phyloP scores from a whole-genome alignment of 2,113 vertebrate species.

The Heptranchias perlo region DNA sequence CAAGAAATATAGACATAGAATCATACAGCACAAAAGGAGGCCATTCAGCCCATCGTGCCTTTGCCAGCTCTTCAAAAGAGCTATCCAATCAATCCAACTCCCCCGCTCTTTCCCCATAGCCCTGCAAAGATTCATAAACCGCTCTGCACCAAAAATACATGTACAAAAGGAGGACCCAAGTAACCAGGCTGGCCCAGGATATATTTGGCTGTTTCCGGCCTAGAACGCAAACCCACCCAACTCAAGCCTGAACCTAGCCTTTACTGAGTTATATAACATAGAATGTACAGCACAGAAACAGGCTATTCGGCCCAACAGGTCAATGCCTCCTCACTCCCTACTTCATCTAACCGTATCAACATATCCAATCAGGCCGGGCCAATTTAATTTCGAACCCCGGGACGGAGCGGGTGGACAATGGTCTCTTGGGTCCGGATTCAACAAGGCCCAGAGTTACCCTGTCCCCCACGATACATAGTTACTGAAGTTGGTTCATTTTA shows the following conservation, averaged over 20 bases:
- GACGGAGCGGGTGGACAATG: too few species aligned
- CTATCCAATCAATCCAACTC: background rate
- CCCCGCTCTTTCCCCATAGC: background rate
- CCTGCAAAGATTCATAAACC: background rate
- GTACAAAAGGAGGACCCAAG: background rate
- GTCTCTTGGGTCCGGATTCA: too few species aligned
- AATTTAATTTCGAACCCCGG: too few species aligned
- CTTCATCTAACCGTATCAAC: too few species aligned
- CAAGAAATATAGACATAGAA: background rate
- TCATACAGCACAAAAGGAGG: too few species aligned
- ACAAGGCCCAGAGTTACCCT: too few species aligned
- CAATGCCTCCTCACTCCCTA: background rate
- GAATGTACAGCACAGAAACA: background rate
- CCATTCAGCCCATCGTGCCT: background rate
- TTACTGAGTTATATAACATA: background rate
- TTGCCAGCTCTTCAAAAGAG: background rate
- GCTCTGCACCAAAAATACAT: background rate
- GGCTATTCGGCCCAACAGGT: background rate
- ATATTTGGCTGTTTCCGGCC: background rate
- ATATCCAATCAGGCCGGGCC: background rate
- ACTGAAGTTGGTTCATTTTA: background rate
- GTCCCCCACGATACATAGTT: too few species aligned
- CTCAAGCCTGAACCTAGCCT: background rate
- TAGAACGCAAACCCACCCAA: background rate
- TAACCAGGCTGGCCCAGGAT: background rate